A percentile compares a stretch with the other conserved stretches of the same genome.
Conservation (phyloP, 2,888 invertebrate genomes). For the Morpho achilles region DNA sequence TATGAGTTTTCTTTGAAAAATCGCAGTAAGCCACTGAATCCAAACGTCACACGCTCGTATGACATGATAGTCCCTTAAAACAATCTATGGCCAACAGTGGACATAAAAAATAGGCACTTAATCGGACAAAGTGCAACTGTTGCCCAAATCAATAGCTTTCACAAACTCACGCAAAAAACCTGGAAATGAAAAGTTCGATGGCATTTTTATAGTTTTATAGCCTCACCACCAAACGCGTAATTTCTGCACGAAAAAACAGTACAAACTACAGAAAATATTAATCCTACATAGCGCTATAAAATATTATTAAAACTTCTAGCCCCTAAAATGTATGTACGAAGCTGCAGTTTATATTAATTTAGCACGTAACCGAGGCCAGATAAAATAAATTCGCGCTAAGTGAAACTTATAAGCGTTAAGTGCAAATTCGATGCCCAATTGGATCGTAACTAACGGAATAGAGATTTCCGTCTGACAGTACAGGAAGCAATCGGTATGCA, state of each 20-base stretch:
- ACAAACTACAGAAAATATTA: constrained; percentile 5
- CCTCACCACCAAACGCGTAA: no score
- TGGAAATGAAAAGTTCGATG: no score
- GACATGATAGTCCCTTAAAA: no score
- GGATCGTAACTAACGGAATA: constrained; percentile 29
- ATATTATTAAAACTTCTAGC: constrained; percentile 17
- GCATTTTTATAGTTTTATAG: no score
- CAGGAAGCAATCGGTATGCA: not conserved
- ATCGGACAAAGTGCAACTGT: no score
- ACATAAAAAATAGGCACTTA: no score
- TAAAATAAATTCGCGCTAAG: constrained; percentile 34
- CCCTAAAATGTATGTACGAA: constrained; percentile 17
- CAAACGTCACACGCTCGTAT: no score
- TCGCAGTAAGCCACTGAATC: no score
- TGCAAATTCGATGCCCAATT: constrained; percentile 31
- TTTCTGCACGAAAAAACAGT: not conserved
- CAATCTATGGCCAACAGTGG: no score
- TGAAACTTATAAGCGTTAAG: constrained; percentile 34
- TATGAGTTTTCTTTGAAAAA: no score
- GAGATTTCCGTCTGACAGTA: constrained; percentile 18
- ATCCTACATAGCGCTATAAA: constrained; percentile 11
- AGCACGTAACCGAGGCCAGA: constrained; percentile 15
- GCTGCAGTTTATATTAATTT: constrained; percentile 27
- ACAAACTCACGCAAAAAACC: no score
- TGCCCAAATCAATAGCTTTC: no score